Evolutionary conservation across 30 jellyfish, hydroid and myxozoan genomes (phyloP).

Genomic region (Hydractinia echinata): DNA sequence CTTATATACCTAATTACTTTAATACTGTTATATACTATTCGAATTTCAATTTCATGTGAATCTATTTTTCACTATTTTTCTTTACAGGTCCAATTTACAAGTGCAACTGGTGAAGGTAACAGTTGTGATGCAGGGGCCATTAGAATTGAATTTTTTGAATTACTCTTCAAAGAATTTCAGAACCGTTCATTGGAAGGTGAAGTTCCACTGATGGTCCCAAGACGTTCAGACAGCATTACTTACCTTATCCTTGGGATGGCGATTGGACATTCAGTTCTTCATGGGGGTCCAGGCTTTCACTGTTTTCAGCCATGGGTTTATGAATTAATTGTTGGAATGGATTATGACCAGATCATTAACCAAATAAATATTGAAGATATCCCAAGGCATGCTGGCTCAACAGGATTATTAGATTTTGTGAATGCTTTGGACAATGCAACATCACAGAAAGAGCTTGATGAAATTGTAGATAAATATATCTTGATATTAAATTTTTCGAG

Average conservation of each 20-base stretch:
- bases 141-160: constrained; percentile 31
- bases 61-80: no score
- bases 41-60: no score
- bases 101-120: constrained; percentile 1
- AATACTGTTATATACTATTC: no score
- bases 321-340: not conserved
- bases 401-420: not conserved
- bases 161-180: constrained; percentile 13
- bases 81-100: no score
- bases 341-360: not conserved
- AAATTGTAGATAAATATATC: not conserved
- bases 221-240: not conserved
- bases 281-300: constrained; percentile 12
- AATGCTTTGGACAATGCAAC: not conserved
- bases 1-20: not conserved
- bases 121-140: constrained; percentile 32
- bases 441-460: not conserved
- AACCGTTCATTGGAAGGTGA: constrained; percentile 29
- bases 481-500: not conserved
- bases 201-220: not conserved
- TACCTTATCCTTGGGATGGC: constrained; percentile 1
- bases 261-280: constrained; percentile 2
- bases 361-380: not conserved
- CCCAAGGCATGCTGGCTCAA: not conserved
- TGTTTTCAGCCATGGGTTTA: not conserved